These are phyloP conservation scores for Drosophila barbarae DNA, from an alignment of 2,888 invertebrate species.

Conservation along the genomic window DNA sequence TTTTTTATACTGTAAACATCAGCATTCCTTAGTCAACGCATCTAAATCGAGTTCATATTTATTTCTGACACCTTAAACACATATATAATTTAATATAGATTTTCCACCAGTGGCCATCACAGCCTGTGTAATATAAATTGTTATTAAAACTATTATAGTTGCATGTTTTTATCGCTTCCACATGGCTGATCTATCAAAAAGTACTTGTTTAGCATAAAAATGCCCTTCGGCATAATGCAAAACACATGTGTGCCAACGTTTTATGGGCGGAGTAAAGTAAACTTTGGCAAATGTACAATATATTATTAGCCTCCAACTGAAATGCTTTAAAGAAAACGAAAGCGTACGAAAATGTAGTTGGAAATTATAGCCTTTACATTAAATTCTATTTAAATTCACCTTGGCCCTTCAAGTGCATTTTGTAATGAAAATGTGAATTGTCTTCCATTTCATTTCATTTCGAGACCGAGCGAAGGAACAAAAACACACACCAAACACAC, in stretches of 20 bases:
- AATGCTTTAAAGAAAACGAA: conserved; percentile 6
- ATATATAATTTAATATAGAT: too few relatives aligned
- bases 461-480: conserved; percentile 7
- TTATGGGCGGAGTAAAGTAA: conserved; percentile 1
- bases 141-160: conserved; percentile 13
- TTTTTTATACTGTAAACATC: not conserved
- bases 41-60: not conserved
- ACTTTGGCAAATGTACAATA: conserved; percentile 18
- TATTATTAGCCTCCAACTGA: conserved; percentile 1
- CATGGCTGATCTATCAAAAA: conserved; percentile 23
- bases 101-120: not conserved
- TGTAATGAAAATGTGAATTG: conserved; percentile 47
- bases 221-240: conserved; percentile 51
- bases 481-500: conserved; percentile 18
- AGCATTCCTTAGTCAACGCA: not conserved
- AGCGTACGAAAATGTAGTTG: conserved; percentile 11
- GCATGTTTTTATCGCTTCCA: conserved; percentile 23
- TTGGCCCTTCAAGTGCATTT: conserved; percentile 44
- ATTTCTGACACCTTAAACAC: not conserved
- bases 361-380: conserved; percentile 12
- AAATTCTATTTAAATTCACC: conserved; percentile 40
- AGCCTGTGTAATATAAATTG: not conserved
- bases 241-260: conserved; percentile 48
- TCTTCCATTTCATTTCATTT: conserved; percentile 44
- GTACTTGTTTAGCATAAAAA: conserved; percentile 20